Conservation (phyloP, 2,797 vertebrate genomes). For the Cirrhinus mrigala region DNA sequence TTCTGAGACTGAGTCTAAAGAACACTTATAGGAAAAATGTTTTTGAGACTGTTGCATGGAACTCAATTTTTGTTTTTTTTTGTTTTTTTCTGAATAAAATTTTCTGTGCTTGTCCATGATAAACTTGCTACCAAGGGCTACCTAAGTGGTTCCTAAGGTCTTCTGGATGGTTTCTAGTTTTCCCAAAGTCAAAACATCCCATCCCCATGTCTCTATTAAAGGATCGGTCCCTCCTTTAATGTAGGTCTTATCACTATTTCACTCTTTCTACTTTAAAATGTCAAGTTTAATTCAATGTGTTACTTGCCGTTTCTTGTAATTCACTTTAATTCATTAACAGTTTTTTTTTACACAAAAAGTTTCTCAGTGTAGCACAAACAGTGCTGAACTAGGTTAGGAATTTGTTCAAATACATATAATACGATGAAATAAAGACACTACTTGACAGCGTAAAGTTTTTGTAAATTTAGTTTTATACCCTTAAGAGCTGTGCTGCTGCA, state of each 20-base stretch:
- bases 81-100: not conserved
- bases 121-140: not conserved
- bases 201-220: not conserved
- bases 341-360: not conserved
- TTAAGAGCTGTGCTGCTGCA: conserved; percentile 36
- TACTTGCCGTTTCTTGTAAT: not conserved
- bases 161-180: not conserved
- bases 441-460: conserved; percentile 23
- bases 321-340: not conserved
- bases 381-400: not conserved
- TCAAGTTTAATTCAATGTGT: not conserved
- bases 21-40: conserved; percentile 11
- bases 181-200: not conserved
- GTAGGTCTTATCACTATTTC: not conserved
- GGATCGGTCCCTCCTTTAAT: not conserved
- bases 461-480: conserved; percentile 51
- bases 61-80: not conserved
- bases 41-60: not conserved
- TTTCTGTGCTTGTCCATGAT: not conserved
- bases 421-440: conserved; percentile 6
- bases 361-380: not conserved
- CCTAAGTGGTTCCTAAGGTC: not conserved
- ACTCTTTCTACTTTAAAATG: not conserved
- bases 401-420: not conserved
- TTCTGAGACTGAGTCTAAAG: conserved; percentile 41